These are phyloP conservation scores for Aphelinus atriplicis DNA, from an alignment of 1,140 invertebrate genomes.

Conservation along the genomic window DNA sequence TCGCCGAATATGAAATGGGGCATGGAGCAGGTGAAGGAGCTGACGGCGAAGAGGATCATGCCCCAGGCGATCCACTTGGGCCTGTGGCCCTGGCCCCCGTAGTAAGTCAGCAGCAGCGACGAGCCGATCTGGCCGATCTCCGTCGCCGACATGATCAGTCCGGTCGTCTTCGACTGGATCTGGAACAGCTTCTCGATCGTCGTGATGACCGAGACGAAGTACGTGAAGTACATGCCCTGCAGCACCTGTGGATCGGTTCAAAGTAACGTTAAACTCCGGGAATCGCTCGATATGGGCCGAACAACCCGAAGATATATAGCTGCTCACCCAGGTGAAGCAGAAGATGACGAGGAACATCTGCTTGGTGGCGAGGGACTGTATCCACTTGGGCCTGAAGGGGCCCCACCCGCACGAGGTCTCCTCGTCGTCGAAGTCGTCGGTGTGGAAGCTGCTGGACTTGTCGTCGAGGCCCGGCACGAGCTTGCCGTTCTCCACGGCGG, in stretches of 20 bases:
- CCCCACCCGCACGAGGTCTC: conserved; percentile 76
- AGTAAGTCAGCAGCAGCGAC: conserved; percentile 89
- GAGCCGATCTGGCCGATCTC: conserved; percentile 95
- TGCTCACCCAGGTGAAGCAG: conserved; percentile 80
- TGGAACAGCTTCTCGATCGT: conserved; percentile 97
- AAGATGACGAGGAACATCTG: conserved; percentile 89
- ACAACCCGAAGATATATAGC: no score
- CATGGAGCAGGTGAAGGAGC: conserved; percentile 86
- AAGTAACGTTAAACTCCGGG: background rate
- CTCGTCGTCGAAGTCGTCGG: conserved; percentile 64
- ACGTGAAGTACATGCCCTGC: conserved; percentile 94
- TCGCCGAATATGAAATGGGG: conserved; percentile 84
- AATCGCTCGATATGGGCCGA: no score
- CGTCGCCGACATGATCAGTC: conserved; percentile 91
- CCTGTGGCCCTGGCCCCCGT: conserved; percentile 91
- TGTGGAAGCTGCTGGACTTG: conserved; percentile 55
- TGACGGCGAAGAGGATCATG: conserved; percentile 88
- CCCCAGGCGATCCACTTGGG: conserved; percentile 97
- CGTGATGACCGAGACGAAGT: conserved; percentile 96
- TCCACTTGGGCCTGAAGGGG: conserved; percentile 74
- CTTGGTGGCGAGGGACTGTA: conserved; percentile 85
- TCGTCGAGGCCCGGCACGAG: conserved; percentile 48
- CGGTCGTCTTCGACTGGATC: conserved; percentile 94
- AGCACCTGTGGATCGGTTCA: conserved; percentile 66
- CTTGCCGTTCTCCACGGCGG: conserved; percentile 53